phyloP scores from a whole-genome alignment of 2,888 invertebrate species.

The Himalopsyche japonica region DNA sequence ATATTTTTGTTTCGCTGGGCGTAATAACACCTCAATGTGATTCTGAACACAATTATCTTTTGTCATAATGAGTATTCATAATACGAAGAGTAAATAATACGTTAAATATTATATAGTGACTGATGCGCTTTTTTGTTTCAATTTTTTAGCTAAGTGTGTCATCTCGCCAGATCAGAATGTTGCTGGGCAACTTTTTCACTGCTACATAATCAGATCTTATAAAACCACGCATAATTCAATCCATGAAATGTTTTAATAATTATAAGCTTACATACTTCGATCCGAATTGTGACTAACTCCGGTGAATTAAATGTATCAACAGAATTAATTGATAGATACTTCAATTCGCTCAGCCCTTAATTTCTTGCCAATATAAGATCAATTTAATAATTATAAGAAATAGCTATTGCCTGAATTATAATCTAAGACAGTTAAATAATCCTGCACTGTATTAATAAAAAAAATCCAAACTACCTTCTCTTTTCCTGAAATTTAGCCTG shows the following conservation, averaged over 20 bases:
- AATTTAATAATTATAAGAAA: no score
- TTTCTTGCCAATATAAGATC: no score
- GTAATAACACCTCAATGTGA: not conserved
- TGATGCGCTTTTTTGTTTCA: not conserved
- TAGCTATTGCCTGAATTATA: no score
- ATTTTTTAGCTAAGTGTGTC: not conserved
- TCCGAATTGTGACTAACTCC: not conserved
- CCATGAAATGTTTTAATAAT: not conserved
- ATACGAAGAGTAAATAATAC: not conserved
- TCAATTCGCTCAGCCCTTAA: no score
- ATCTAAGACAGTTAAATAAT: no score
- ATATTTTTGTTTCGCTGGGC: no score
- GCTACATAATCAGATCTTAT: not conserved
- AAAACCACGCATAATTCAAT: not conserved
- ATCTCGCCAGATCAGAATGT: not conserved
- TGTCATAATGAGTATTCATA: not conserved
- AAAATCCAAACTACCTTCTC: no score
- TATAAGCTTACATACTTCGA: not conserved
- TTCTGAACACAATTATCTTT: not conserved
- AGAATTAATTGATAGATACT: no score
- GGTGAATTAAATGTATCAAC: no score
- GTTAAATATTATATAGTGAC: not conserved
- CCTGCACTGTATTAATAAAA: no score
- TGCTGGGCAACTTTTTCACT: not conserved
- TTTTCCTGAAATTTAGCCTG: no score